Conservation (phyloP, 2,888 invertebrate species). For the Lepetodrilus schrolli region DNA sequence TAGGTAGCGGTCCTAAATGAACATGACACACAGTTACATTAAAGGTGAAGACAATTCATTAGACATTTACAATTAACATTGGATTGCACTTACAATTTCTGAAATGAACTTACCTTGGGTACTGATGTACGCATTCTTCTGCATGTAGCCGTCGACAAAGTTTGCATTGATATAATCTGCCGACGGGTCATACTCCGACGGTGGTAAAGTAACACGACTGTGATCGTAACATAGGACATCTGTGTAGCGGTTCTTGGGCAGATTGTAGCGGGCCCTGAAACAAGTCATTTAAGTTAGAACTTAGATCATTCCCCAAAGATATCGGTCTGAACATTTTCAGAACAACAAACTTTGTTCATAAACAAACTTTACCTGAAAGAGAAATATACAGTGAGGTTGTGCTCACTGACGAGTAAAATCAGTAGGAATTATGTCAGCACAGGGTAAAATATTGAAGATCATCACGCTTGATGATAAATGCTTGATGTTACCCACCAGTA, state of each 20-base stretch:
- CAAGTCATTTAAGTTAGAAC: too few relatives aligned
- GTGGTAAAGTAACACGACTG: constrained; percentile 89
- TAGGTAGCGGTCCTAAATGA: constrained; percentile 90
- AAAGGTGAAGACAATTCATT: too few relatives aligned
- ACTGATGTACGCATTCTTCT: constrained; percentile 97
- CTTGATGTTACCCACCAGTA: too few relatives aligned
- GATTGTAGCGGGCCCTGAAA: constrained; percentile 68
- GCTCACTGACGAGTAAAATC: too few relatives aligned
- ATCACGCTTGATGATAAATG: too few relatives aligned
- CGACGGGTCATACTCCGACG: constrained; percentile 70
- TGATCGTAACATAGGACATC: constrained; percentile 98
- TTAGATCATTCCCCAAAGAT: too few relatives aligned
- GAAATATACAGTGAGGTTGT: too few relatives aligned
- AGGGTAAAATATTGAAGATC: too few relatives aligned
- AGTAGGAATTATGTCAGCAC: too few relatives aligned
- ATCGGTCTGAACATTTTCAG: neutral
- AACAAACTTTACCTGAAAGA: neutral
- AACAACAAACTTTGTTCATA: neutral
- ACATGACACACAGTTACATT: too few relatives aligned
- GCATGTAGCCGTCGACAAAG: constrained; percentile 97
- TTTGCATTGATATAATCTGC: constrained; percentile 97
- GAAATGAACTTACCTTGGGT: constrained; percentile 85
- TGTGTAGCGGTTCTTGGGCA: constrained; percentile 82
- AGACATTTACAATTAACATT: too few relatives aligned
- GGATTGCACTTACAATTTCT: too few relatives aligned